phyloP scores from a whole-genome alignment of 2,113 vertebrate genomes.

The Microtus oregoni region DNA sequence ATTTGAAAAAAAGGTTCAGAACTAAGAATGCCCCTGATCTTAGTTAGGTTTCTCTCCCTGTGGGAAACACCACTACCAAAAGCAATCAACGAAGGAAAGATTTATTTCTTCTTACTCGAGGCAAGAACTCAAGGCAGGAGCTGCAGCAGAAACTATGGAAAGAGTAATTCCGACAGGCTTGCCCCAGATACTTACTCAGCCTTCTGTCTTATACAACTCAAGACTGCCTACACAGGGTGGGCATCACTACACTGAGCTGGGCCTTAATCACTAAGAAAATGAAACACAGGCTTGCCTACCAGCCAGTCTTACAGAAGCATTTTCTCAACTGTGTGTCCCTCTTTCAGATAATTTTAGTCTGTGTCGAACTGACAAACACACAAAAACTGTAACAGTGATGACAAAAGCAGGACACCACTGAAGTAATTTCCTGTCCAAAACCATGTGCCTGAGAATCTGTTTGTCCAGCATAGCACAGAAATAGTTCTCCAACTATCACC shows the following conservation, averaged over 20 bases:
- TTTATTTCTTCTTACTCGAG: not conserved
- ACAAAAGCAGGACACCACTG: not conserved
- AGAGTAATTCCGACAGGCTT: not conserved
- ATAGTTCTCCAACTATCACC: not conserved
- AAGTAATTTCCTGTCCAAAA: no score
- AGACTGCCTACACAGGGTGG: not conserved
- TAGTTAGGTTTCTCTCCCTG: not conserved
- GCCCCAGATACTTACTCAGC: no score
- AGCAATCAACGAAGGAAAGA: no score
- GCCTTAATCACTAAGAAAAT: not conserved
- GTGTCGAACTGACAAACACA: not conserved
- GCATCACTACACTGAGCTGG: not conserved
- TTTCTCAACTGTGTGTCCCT: not conserved
- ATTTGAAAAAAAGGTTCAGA: not conserved
- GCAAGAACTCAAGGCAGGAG: not conserved
- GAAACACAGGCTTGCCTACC: not conserved
- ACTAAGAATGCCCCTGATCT: not conserved
- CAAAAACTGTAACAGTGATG: not conserved
- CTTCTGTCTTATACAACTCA: not conserved
- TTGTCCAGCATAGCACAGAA: not conserved
- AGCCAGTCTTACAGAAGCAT: not conserved
- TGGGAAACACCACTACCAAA: not conserved
- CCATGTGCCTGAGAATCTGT: not conserved
- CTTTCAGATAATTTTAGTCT: not conserved
- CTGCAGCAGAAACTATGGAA: not conserved